Percentiles rank a stretch among this genome's conserved stretches.
These are phyloP conservation scores for Troides oblongomaculatus DNA, from an alignment of 2,888 invertebrate genomes.

Conservation along the genomic window DNA sequence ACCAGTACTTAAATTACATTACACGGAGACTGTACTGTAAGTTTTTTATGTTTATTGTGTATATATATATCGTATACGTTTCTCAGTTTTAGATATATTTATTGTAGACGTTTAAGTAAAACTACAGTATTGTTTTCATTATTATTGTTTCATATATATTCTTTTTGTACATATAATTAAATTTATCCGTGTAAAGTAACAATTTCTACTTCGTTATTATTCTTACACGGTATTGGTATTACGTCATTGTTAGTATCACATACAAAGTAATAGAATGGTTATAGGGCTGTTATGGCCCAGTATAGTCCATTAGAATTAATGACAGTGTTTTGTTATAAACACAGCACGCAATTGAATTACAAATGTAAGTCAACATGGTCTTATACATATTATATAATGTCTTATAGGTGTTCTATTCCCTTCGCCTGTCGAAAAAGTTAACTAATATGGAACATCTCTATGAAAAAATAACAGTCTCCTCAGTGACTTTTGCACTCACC, in stretches of 20 bases:
- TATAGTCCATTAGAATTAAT: conserved; percentile 20
- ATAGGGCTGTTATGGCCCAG: conserved; percentile 1
- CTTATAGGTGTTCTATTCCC: neutral
- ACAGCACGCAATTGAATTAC: conserved; percentile 12
- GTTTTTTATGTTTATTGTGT: too few species aligned
- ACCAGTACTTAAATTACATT: too few species aligned
- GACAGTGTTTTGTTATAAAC: conserved; percentile 17
- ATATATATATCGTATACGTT: too few species aligned
- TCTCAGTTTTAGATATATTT: too few species aligned
- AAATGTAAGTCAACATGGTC: conserved; percentile 2
- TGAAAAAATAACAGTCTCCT: too few species aligned
- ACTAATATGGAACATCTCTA: too few species aligned
- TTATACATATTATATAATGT: conserved; percentile 1
- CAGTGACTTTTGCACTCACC: too few species aligned
- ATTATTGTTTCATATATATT: too few species aligned
- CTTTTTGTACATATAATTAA: neutral
- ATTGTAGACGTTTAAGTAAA: too few species aligned
- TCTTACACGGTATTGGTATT: neutral
- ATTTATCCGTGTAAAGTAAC: neutral
- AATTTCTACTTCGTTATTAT: conserved; percentile 1
- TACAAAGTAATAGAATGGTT: conserved; percentile 18
- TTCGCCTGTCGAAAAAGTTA: too few species aligned
- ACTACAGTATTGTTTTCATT: too few species aligned
- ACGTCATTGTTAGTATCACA: conserved; percentile 13
- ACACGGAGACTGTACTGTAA: too few species aligned